Base-by-base conservation (phyloP, 2,888 invertebrate genomes). In the Drosophila buzzatii region DNA sequence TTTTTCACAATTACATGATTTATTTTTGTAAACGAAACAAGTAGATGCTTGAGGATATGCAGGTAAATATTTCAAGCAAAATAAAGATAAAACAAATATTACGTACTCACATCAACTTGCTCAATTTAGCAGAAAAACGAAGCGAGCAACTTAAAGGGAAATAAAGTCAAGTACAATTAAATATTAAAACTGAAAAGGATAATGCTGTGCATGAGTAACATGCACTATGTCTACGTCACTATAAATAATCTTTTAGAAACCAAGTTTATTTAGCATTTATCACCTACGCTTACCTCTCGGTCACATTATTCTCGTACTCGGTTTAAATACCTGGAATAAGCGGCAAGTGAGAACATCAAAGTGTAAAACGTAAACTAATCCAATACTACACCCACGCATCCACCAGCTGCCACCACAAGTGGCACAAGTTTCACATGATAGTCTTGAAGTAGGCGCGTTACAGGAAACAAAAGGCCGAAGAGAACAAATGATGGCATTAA, bases 401-500 rank as follows among this genome's bases (percentile, higher is more conserved):
- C 27, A 7, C 3, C 6, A 41, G 39, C 53, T 53, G 39, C 39
- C 39, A 12, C 27, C 31, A 8, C 55, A 39, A 27, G 52, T 53
- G 52, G 52, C 37, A 53, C 33, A 23, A 35, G 47, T 35, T 58
- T 51, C 70, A 90, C 74, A 39, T 62, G 81, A 88, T 88, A 88
- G 71, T 70, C 74, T 87, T 90, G 89, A 89, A 76, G 89, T 67
- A 62, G 47, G 18, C 44, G 67, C 39, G 56, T 59, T 27, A 39
- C 35, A 64, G 41, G 51, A 49, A 69, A 60, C 52, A 53, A 47
- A 41, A 44, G 47, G 57, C 51, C 44, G 37, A 61, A 56, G 23
- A 9, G 45, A 62, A 64, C 63, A 59, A 49, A 31, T 63, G 64
- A 61, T 55, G 61, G 51, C 79, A 89, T 85, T 84, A 86, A 73